Evolutionary conservation across 2,888 invertebrate genomes (phyloP), one percentile per base, ranked within the genome.

Genomic region (Rhagophthalmus giganteus): DNA sequence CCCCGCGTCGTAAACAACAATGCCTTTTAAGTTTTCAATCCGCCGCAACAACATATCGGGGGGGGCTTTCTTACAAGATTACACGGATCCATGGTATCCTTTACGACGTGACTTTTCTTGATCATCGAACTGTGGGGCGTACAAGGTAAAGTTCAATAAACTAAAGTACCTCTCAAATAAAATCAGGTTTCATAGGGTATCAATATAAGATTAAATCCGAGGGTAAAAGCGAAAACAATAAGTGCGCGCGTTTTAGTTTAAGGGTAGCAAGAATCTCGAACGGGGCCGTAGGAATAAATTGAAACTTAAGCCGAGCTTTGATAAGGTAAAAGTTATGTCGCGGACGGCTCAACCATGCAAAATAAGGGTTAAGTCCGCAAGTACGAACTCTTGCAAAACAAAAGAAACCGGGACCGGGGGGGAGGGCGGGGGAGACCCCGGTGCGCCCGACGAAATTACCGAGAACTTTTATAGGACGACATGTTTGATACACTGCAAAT

Each of bases 301-400:
- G 67, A 66, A 67, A 64, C 63, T 62, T 66, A 66, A 67, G 63
- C 66, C 59, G 32, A 51, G 55, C 50, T 52, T 57, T 60, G 67
- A 66, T 66, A 66, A 65, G 64, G 49, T 35, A 55, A 55, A 57
- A 64, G 61, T 64, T 62, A 64, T 61, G 61, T 55, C 58, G 46
- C 55, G 58, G 60, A 59, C 57, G 58, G 57, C 54, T 59, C 58
- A 54, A 52, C 55, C 46, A 59, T 64, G 60, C 61, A 59, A 60
- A 63, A 54, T 55, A 53, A 54, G 54, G 49, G 46, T 46, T 51
- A 20, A 42, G n/a, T n/a, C n/a, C n/a, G n/a, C n/a, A n/a, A n/a
- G n/a, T n/a, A n/a, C n/a, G n/a, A n/a, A n/a, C n/a, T n/a, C n/a
- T n/a, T n/a, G n/a, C n/a, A n/a, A n/a, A n/a, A n/a, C n/a, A n/a